Conservation (phyloP, 2,888 invertebrate genomes). For the Conomelus anceps region DNA sequence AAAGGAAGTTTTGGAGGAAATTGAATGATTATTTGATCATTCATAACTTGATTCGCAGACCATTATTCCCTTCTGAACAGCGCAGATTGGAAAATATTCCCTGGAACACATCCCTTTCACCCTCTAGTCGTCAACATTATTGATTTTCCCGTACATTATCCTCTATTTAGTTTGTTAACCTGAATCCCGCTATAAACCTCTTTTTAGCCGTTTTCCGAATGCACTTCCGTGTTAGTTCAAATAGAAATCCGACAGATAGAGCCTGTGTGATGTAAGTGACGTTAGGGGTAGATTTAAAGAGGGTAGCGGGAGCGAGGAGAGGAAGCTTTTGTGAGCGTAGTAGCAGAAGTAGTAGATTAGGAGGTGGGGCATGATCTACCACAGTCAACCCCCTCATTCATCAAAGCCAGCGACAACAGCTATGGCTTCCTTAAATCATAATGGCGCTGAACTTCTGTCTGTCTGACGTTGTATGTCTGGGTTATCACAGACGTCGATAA, state of each 20-base stretch:
- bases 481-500: not conserved
- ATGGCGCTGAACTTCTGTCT: not conserved
- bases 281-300: not conserved
- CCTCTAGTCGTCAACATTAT: not conserved
- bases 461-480: not conserved
- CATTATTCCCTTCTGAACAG: too few relatives aligned
- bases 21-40: too few relatives aligned
- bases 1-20: too few relatives aligned
- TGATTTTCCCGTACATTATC: not conserved
- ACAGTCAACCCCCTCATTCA: not conserved
- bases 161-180: not conserved
- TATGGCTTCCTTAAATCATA: slow-evolving; percentile 14
- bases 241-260: slow-evolving; percentile 8
- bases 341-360: too few relatives aligned
- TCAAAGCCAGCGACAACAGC: not conserved
- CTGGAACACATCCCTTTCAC: not conserved
- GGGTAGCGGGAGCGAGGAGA: not conserved
- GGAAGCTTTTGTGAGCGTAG: not conserved
- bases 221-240: not conserved
- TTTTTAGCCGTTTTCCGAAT: not conserved
- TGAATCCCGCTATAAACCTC: not conserved
- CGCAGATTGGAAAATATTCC: too few relatives aligned
- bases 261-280: not conserved
- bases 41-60: too few relatives aligned
- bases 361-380: slow-evolving; percentile 2